These are phyloP conservation scores for Eriosoma lanigerum DNA, from an alignment of 1,140 invertebrate genomes.

Conservation along the genomic window DNA sequence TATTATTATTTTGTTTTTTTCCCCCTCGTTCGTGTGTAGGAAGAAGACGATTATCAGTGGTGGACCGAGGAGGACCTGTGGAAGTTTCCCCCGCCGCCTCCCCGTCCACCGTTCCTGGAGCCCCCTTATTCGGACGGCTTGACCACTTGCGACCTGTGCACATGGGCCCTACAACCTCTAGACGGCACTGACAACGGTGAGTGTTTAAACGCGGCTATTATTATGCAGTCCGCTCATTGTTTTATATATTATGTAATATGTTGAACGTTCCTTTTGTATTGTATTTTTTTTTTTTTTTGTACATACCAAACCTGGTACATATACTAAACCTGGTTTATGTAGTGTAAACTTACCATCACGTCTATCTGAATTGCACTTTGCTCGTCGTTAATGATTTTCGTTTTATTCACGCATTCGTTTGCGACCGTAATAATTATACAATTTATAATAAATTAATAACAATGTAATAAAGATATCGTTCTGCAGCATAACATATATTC, in stretches of 20 bases:
- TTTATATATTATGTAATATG: not conserved
- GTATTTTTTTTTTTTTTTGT: conserved; percentile 6
- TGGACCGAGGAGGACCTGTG: conserved; percentile 60
- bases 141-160: conserved; percentile 71
- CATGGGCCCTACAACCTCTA: conserved; percentile 66
- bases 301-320: not conserved
- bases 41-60: conserved; percentile 51
- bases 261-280: conserved; percentile 42
- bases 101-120: conserved; percentile 65
- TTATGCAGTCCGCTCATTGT: conserved; percentile 8
- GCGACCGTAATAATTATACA: not conserved
- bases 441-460: too few species aligned
- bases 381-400: conserved; percentile 11
- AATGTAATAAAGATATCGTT: conserved; percentile 4
- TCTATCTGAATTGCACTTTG: too few species aligned
- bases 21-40: conserved; percentile 21
- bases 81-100: conserved; percentile 67
- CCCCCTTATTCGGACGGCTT: conserved; percentile 64
- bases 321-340: too few species aligned
- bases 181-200: conserved; percentile 55
- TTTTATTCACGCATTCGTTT: not conserved
- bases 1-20: too few species aligned
- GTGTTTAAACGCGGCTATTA: conserved; percentile 43
- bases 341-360: too few species aligned
- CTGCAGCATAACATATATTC: not conserved